These are phyloP conservation scores for Drosophila persimilis DNA, from an alignment of 1,140 invertebrate genomes.

Conservation along the genomic window DNA sequence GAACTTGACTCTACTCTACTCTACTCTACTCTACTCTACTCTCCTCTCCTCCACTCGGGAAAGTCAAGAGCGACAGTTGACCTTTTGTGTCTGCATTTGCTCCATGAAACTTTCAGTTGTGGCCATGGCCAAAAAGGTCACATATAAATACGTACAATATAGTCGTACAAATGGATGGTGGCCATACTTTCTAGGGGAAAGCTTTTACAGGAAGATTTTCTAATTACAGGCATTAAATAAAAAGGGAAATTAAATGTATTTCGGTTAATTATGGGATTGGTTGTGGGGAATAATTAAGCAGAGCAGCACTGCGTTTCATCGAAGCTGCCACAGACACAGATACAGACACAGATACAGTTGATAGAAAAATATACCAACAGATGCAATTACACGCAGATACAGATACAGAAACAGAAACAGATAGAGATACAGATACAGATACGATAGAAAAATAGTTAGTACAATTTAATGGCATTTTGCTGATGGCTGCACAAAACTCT, in stretches of 20 bases:
- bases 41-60: slow-evolving; percentile 3
- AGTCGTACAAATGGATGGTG: background rate
- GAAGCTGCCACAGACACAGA: slow-evolving; percentile 1
- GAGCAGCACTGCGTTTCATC: slow-evolving; percentile 53
- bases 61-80: slow-evolving; percentile 43
- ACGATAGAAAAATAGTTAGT: slow-evolving; percentile 23
- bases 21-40: background rate
- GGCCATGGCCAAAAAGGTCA: slow-evolving; percentile 40
- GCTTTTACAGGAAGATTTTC: slow-evolving; percentile 5
- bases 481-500: slow-evolving; percentile 42
- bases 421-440: slow-evolving; percentile 26
- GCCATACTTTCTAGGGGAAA: slow-evolving; percentile 10
- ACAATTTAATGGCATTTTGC: slow-evolving; percentile 46
- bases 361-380: slow-evolving; percentile 3
- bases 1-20: slow-evolving; percentile 24
- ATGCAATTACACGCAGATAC: slow-evolving; percentile 21
- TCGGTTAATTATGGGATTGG: slow-evolving; percentile 54
- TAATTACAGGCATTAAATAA: slow-evolving; percentile 44
- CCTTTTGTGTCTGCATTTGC: slow-evolving; percentile 43
- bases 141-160: background rate
- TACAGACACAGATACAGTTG: slow-evolving; percentile 2
- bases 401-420: background rate
- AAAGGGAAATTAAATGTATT: slow-evolving; percentile 58
- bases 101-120: slow-evolving; percentile 38
- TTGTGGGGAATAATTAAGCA: slow-evolving; percentile 47